phyloP scores from a whole-genome alignment of 2,113 vertebrate species.

The Ancistrus triradiatus region DNA sequence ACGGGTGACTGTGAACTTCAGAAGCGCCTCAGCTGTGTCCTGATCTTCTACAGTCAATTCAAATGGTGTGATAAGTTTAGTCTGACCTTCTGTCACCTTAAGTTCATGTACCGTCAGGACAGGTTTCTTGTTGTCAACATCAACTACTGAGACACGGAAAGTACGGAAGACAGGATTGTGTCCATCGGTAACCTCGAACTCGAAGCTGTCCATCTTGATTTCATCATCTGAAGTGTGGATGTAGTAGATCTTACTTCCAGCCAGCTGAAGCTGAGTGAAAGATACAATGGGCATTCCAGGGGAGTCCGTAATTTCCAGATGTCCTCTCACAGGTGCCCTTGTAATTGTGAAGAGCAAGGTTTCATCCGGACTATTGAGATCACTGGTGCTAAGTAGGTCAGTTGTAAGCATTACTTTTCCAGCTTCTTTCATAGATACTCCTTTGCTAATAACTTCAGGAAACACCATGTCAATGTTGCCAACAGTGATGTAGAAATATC shows the following conservation, averaged over 20 bases:
- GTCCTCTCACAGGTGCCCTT: conserved; percentile 82
- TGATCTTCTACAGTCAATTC: conserved; percentile 89
- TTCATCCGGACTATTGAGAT: conserved; percentile 93
- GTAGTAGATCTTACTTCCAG: conserved; percentile 92
- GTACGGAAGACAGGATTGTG: conserved; percentile 91
- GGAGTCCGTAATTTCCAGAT: conserved; percentile 85
- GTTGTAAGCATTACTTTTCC: conserved; percentile 87
- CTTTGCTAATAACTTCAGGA: conserved; percentile 90
- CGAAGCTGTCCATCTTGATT: conserved; percentile 95
- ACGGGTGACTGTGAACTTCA: conserved; percentile 83
- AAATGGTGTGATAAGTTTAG: conserved; percentile 89
- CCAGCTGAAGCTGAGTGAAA: conserved; percentile 87
- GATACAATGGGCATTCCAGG: conserved; percentile 79
- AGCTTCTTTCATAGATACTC: conserved; percentile 90
- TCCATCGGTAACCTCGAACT: conserved; percentile 93
- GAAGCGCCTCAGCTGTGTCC: conserved; percentile 77
- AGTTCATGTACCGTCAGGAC: conserved; percentile 81
- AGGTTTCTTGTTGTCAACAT: conserved; percentile 94
- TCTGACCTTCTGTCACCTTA: conserved; percentile 78
- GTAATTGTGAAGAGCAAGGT: conserved; percentile 88
- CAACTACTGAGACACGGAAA: conserved; percentile 87
- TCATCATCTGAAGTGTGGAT: conserved; percentile 91
- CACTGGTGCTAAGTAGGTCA: conserved; percentile 87
- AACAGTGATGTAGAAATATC: conserved; percentile 89
- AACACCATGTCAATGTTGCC: conserved; percentile 84